Conservation (phyloP, 2,113 vertebrate species). For the Baryphthengus martii region DNA sequence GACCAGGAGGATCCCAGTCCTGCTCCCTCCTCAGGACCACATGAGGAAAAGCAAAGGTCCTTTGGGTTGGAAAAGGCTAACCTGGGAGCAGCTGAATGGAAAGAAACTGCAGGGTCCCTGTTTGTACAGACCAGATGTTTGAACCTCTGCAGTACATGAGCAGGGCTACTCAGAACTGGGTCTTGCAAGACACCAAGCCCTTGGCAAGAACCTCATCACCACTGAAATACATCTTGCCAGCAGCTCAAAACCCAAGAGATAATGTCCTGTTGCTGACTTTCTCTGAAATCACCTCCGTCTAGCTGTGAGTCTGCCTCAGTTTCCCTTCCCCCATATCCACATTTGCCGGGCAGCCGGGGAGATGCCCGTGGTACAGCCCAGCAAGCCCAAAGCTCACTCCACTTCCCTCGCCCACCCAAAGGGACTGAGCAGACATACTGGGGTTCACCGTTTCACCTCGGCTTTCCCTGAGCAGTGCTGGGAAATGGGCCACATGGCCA, state of each 20-base stretch:
- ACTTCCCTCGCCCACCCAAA: neutral
- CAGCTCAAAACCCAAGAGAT: neutral
- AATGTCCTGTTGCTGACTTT: neutral
- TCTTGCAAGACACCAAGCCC: neutral
- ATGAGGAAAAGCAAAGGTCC: neutral
- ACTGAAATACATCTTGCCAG: neutral
- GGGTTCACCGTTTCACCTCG: neutral
- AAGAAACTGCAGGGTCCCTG: neutral
- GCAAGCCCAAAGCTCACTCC: fast-evolving
- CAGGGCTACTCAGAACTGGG: neutral
- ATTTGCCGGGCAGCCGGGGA: fast-evolving
- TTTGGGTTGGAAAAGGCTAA: neutral
- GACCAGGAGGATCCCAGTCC: neutral
- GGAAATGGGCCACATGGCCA: neutral
- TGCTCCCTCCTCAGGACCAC: neutral
- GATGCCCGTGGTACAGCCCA: fast-evolving
- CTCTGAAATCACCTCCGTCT: neutral
- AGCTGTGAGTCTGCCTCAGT: neutral
- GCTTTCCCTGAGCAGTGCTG: neutral
- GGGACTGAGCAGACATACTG: fast-evolving
- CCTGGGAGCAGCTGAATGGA: neutral
- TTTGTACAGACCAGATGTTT: neutral
- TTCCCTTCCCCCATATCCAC: neutral
- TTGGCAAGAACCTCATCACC: neutral
- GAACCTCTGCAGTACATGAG: neutral